Evolutionary conservation across 2,888 invertebrate genomes (phyloP), one percentile per base, ranked within the genome.

Genomic region (Lepeophtheirus nordmannii): DNA sequence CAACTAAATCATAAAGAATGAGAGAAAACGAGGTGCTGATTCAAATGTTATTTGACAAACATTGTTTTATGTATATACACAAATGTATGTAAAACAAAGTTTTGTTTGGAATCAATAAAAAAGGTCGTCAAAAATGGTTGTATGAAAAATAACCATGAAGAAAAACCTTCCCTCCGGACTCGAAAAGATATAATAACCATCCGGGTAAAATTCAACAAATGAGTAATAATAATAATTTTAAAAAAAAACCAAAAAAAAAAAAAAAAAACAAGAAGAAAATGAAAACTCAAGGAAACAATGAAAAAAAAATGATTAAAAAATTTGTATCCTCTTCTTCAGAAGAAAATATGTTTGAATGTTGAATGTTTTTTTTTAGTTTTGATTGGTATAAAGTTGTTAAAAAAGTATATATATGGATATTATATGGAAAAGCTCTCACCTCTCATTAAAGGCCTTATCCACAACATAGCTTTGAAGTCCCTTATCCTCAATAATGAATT

Each of bases 381-480:
- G 53, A 46, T 46, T 5, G 5, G 14, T 62, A 62, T 62, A 46
- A 46, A 30, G 7, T 30, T 2, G 30, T 30, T 30, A 68, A 37
- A 39, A 63, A 58, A 17, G 66, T 62, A 67, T 37, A 56, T 60
- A 68, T 53, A 30, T 30, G 62, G 66, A 67, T 46, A 39, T n/a
- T n/a, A n/a, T 56, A 64, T 60, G 60, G 58, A 23, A 56, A 58
- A 68, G 53, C 12, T 67, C 87, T 85, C 84, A 96, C 96, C 92
- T 93, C 81, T 94, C 93, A 74, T 92, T 92, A 81, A 96, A 98
- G 79, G 94, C 91, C 79, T 90, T 89, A 82, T 89, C 86, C 76
- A 93, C 91, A 63, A 96, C 93, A 79, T 97, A 97, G 74, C 90
- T 92, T 79, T 99, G 98, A 68, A 97, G 94, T 70, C 93, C 93